Conservation (phyloP, 1,140 invertebrate species). For the Bombus ignitus region DNA sequence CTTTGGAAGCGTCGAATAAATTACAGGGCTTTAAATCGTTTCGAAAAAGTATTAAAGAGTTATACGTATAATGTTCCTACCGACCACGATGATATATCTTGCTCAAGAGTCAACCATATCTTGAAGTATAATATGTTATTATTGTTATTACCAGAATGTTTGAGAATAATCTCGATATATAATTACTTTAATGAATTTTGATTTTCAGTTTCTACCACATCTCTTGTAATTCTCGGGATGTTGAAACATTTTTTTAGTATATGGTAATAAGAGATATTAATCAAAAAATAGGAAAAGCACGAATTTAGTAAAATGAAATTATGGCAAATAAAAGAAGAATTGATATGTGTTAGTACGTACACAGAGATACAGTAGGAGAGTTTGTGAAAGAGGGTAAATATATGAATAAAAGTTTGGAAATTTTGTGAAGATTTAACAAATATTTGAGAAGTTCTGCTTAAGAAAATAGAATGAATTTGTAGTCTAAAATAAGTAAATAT, state of each 20-base stretch:
- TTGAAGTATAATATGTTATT: background rate
- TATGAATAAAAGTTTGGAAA: background rate
- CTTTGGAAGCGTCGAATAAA: constrained; percentile 56
- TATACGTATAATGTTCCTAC: constrained; percentile 14
- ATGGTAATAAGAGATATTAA: background rate
- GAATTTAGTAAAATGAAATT: background rate
- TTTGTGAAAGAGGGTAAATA: too few relatives aligned
- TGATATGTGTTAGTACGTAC: too few relatives aligned
- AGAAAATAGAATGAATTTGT: background rate
- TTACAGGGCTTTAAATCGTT: constrained; percentile 45
- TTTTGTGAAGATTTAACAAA: background rate
- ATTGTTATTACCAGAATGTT: background rate
- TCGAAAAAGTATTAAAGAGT: background rate
- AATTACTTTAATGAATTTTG: background rate
- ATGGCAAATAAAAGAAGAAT: background rate
- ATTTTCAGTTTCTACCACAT: too few relatives aligned
- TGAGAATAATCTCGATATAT: background rate
- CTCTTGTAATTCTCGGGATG: too few relatives aligned
- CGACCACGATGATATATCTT: background rate
- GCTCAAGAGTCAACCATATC: background rate
- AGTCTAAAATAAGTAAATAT: background rate
- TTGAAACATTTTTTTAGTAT: background rate
- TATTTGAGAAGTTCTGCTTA: background rate
- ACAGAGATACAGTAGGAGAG: too few relatives aligned
- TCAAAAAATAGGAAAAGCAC: background rate